Conservation (phyloP, 1,140 invertebrate species). For the Eumeta japonica region DNA sequence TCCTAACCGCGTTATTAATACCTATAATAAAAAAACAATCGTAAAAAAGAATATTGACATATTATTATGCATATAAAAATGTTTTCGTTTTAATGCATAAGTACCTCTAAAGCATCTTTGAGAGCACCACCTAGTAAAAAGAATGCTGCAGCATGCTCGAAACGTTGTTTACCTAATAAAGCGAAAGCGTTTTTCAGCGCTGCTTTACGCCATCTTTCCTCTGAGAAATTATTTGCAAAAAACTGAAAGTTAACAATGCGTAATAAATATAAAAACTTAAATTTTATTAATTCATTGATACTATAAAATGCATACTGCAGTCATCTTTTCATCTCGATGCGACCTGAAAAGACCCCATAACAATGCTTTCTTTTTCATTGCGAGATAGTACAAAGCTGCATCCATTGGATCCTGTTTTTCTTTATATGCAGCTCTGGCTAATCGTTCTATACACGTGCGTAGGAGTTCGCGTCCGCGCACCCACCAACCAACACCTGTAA, state of each 20-base stretch:
- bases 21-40: slow-evolving; percentile 48
- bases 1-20: slow-evolving; percentile 87
- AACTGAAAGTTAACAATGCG: slow-evolving; percentile 59
- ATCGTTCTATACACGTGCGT: slow-evolving; percentile 84
- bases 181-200: slow-evolving; percentile 98
- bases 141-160: slow-evolving; percentile 91
- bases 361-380: slow-evolving; percentile 97
- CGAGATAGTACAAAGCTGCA: slow-evolving; percentile 95
- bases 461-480: slow-evolving; percentile 83
- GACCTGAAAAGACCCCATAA: slow-evolving; percentile 94
- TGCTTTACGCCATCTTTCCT: slow-evolving; percentile 93
- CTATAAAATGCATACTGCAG: slow-evolving; percentile 43
- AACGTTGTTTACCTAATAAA: slow-evolving; percentile 91
- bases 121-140: slow-evolving; percentile 92
- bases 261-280: neutral
- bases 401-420: slow-evolving; percentile 92
- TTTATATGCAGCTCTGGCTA: slow-evolving; percentile 91
- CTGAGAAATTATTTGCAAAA: slow-evolving; percentile 91
- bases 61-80: neutral
- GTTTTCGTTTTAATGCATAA: slow-evolving; percentile 2
- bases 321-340: slow-evolving; percentile 88
- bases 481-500: slow-evolving; percentile 93
- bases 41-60: slow-evolving; percentile 1
- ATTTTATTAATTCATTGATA: no score
- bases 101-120: slow-evolving; percentile 91